These are phyloP conservation scores for Crocidura indochinensis DNA, from an alignment of 2,797 vertebrate species.

Conservation along the genomic window DNA sequence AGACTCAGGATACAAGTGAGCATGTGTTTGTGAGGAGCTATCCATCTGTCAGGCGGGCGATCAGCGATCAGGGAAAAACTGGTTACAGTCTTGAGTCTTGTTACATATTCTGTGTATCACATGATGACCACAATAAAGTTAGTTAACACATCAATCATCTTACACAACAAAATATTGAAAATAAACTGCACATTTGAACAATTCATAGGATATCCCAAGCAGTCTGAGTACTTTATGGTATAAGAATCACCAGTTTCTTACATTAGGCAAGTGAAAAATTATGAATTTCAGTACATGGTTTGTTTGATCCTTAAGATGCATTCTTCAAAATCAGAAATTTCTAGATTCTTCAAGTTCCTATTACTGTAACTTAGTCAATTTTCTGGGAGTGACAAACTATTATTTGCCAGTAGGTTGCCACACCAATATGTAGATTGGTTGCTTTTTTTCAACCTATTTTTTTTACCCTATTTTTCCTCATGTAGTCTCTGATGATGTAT, in stretches of 20 bases:
- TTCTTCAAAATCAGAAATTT: constrained; percentile 37
- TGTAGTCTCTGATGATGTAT: neutral
- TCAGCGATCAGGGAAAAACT: no score
- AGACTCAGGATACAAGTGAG: no score
- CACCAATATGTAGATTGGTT: neutral
- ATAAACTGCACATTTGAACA: neutral
- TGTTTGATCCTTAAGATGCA: neutral
- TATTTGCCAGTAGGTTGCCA: neutral
- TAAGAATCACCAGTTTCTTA: neutral
- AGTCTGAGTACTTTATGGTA: neutral
- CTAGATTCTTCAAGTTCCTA: constrained; percentile 1
- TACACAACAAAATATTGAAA: no score
- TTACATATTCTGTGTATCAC: no score
- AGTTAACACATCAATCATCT: no score
- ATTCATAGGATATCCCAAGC: constrained; percentile 6
- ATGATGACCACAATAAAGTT: no score
- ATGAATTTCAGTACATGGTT: neutral
- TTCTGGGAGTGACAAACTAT: constrained; percentile 36
- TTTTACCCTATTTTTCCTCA: neutral
- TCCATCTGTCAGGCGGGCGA: no score
- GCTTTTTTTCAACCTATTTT: neutral
- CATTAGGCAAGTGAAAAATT: neutral
- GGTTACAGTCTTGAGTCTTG: no score
- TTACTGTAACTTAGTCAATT: constrained; percentile 10
- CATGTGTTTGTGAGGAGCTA: no score